Evolutionary conservation across 2,888 invertebrate genomes (phyloP).

Genomic region (Flexamia atlantica): DNA sequence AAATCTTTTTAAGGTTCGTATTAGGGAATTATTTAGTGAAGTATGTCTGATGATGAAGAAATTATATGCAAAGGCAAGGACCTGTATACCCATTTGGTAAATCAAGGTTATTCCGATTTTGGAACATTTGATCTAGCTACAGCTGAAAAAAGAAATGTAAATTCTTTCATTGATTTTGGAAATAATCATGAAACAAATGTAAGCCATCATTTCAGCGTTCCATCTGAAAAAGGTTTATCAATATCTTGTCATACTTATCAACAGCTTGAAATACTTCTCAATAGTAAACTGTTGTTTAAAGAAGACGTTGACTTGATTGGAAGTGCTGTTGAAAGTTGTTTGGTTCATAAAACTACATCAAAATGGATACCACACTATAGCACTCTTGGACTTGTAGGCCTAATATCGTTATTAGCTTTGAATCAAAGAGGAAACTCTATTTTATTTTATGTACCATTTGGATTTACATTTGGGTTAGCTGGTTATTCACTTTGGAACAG

Average conservation of each 20-base stretch:
- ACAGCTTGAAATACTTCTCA: not conserved
- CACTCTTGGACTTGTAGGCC: not conserved
- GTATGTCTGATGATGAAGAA: slow-evolving; percentile 50
- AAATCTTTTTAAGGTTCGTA: too few relatives aligned
- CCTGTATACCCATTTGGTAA: slow-evolving; percentile 13
- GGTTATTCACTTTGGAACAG: not conserved
- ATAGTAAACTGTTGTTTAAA: slow-evolving; percentile 23
- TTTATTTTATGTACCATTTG: not conserved
- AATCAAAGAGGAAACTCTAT: not conserved
- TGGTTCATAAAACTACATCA: slow-evolving; percentile 1
- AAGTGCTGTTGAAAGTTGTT: not conserved
- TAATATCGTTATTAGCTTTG: not conserved
- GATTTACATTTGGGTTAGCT: not conserved
- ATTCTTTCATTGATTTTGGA: not conserved
- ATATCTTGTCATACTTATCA: not conserved
- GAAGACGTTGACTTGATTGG: slow-evolving; percentile 22
- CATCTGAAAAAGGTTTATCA: not conserved
- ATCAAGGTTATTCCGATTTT: slow-evolving; percentile 47
- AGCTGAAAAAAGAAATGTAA: not conserved
- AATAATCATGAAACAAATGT: not conserved
- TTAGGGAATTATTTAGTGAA: not conserved
- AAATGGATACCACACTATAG: slow-evolving; percentile 4
- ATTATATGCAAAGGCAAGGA: slow-evolving; percentile 34
- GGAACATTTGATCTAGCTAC: not conserved
- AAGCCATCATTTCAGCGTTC: too few relatives aligned